Evolutionary conservation across 2,888 invertebrate genomes (phyloP), one percentile per base, ranked within the genome.

Genomic region (Sepiola atlantica): DNA sequence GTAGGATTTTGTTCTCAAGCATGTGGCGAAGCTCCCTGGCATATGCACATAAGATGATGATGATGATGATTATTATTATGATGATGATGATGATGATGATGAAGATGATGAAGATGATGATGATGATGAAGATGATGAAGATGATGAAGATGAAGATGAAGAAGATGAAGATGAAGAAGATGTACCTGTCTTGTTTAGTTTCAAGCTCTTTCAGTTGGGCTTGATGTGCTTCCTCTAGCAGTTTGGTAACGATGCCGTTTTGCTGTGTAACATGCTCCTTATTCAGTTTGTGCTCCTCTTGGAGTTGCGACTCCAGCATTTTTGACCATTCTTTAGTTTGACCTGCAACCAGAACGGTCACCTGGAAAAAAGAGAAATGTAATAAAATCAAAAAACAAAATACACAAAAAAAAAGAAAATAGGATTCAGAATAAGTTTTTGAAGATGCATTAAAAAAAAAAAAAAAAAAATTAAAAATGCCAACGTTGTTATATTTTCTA

Each of bases 291-390:
- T 98, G 98, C 96, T 99, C 99, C 97, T 99, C 98, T 32, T 97
- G 96, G 95, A 99, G 98, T 95, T 98, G 99, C 91, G 98, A 98
- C 95, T 98, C 98, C 96, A 98, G 98, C 98, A 99, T 98, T 96
- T 98, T 98, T 95, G 99, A 98, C 99, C 99, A 99, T 96, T 99
- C 99, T 28, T 98, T 98, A 16, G 99, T 99, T 97, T 99, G 99
- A 95, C 99, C 99, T 90, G 98, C 98, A 55, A 99, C 99, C 94
- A 99, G 98, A 77, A 97, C 97, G 90, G 97, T 97, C 91, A 98
- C 97, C 97, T 97, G 96, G 94, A 94, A 90, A n/a, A 91, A 35
- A 91, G 35, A 91, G 91, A 35, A 91, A 35, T 91, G 32, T 20
- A 21, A 91, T 16, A 28, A 21, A 91, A 35, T 35, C 21, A 35